phyloP scores from a whole-genome alignment of 2,888 invertebrate genomes.

The Ormyrus pomaceus region DNA sequence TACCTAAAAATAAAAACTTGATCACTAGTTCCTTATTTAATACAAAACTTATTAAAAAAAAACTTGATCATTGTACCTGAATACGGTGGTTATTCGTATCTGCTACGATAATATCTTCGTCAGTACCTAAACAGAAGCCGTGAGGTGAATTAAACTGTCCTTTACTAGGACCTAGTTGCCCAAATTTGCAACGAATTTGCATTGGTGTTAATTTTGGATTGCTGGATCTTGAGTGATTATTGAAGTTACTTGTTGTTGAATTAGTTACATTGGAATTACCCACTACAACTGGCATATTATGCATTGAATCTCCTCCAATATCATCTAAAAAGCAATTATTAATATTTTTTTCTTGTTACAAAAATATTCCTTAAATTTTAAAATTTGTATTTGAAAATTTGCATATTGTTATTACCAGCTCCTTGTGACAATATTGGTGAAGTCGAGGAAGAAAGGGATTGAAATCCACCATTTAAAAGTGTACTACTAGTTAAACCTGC shows the following conservation, averaged over 20 bases:
- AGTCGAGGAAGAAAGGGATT: conserved; percentile 79
- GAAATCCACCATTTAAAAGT: conserved; percentile 77
- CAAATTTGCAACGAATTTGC: conserved; percentile 95
- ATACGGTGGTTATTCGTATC: conserved; percentile 98
- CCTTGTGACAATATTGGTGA: conserved; percentile 79
- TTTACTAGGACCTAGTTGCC: conserved; percentile 93
- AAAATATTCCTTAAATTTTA: conserved; percentile 10
- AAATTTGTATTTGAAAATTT: conserved; percentile 8
- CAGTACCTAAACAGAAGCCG: conserved; percentile 95
- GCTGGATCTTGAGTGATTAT: conserved; percentile 68
- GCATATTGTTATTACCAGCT: conserved; percentile 62
- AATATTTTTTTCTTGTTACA: background rate
- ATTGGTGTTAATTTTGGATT: conserved; percentile 85
- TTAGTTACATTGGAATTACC: conserved; percentile 68
- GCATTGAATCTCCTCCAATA: conserved; percentile 71
- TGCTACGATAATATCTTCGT: conserved; percentile 97
- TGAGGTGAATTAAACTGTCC: conserved; percentile 98
- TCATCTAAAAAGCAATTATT: conserved; percentile 66
- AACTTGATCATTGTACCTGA: conserved; percentile 78
- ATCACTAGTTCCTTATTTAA: no score
- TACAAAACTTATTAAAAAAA: no score
- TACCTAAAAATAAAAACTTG: conserved; percentile 77
- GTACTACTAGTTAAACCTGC: conserved; percentile 68
- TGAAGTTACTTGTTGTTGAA: conserved; percentile 67
- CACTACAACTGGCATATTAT: conserved; percentile 71